Percentiles rank a stretch among this genome's conserved stretches.
Evolutionary conservation across 2,113 vertebrate genomes (phyloP).

Genomic region (Spheniscus mendiculus): DNA sequence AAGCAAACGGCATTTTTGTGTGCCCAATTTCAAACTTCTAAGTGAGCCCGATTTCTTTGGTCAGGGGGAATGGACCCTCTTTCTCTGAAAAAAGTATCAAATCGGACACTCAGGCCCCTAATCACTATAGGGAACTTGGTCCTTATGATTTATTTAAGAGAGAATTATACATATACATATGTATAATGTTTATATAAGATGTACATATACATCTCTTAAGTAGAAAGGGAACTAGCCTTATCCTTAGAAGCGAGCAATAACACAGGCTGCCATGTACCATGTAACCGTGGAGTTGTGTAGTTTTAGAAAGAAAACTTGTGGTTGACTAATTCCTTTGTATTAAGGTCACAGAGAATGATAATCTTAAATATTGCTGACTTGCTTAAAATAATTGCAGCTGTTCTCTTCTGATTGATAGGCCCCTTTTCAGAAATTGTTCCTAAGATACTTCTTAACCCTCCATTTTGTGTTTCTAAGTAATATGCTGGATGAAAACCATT

Average conservation of each 20-base stretch:
- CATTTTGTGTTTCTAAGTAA: conserved; percentile 46
- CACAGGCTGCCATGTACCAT: neutral
- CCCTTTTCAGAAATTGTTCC: neutral
- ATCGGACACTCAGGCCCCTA: neutral
- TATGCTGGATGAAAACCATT: neutral
- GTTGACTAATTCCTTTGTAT: neutral
- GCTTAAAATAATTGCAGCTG: neutral
- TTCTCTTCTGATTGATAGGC: neutral
- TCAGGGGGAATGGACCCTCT: neutral
- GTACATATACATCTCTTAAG: neutral
- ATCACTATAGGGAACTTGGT: neutral
- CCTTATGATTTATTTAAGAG: neutral
- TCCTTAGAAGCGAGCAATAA: neutral
- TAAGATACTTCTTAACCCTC: conserved; percentile 4
- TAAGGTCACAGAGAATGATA: neutral
- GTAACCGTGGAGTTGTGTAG: neutral
- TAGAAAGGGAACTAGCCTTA: neutral
- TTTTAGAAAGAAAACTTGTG: neutral
- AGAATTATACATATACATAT: neutral
- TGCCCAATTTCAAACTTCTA: neutral
- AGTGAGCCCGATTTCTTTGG: neutral
- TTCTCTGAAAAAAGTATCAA: neutral
- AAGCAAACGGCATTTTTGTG: neutral
- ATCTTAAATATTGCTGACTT: conserved; percentile 11
- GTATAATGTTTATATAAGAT: neutral